Base-by-base conservation (phyloP, 1,140 invertebrate genomes). In the Samia ricini region DNA sequence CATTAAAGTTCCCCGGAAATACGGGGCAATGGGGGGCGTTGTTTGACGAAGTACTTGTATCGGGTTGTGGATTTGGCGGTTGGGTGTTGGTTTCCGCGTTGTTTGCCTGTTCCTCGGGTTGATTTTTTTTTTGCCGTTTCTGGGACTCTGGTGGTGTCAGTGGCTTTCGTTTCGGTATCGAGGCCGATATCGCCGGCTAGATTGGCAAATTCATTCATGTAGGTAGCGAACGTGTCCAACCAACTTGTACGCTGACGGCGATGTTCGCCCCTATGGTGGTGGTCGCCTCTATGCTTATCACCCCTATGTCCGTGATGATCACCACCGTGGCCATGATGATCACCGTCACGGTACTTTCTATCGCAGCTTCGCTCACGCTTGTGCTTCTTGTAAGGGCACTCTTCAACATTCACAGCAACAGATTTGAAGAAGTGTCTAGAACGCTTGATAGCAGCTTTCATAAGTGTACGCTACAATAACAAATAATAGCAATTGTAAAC, bases 171-270 rank as follows among this genome's bases (percentile, higher is more conserved):
- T 8, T 68, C 59, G 49, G 61, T 55, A n/a, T 75, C 71, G 60
- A 74, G 42, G 50, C 68, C 68, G 23, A 88, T 61, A 64, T 91
- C 88, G 4, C 88, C 90, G 24, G 89, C 86, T 0, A 91, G 75
- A 62, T 91, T 89, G 10, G 88, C 82, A 63, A 90, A 91, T 59
- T 91, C 88, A 52, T 91, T 89, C 81, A 91, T 85, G 64, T 89
- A 91, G 4, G 75, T 80, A 5, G 80, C 74, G 60, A 91, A 84
- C 19, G 81, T 89, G 4, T 90, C 83, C 0, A 91, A 60, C 90
- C 90, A 91, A 61, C 79, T 82, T 42, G 61, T 60, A 4, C 74
- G 73, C 3, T 59, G 23, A n/a, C 78, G 69, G 23, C 73, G 76
- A 23, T 68, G 73, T 12, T 69, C 63, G 15, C 75, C 69, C 6